Evolutionary conservation across 2,888 invertebrate genomes (phyloP).

Genomic region (Stenurella melanura): DNA sequence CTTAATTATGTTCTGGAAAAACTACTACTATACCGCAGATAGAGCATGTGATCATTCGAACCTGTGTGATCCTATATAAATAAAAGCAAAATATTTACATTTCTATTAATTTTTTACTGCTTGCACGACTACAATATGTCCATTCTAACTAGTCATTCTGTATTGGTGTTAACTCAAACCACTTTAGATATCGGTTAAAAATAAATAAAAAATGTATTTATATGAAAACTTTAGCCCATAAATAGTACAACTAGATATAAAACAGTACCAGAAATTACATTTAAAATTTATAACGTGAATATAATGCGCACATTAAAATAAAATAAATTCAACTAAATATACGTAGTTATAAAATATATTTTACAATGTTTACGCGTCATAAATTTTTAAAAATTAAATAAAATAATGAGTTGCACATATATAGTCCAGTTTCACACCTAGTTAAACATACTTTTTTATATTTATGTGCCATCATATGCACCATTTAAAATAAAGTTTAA

Average conservation of each 20-base stretch:
- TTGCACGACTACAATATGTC: too few species aligned
- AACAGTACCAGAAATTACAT: neutral
- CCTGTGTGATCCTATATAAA: too few species aligned
- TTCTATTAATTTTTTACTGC: too few species aligned
- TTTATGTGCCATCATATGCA: constrained; percentile 46
- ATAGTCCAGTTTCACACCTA: constrained; percentile 45
- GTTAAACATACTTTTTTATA: constrained; percentile 50
- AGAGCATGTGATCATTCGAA: too few species aligned
- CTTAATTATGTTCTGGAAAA: too few species aligned
- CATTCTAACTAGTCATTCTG: too few species aligned
- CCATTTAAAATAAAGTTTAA: constrained; percentile 47
- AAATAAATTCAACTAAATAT: constrained; percentile 28
- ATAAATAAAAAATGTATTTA: too few species aligned
- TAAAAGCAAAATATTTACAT: too few species aligned
- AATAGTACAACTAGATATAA: neutral
- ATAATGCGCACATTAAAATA: constrained; percentile 29
- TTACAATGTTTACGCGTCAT: constrained; percentile 46
- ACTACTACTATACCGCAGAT: too few species aligned
- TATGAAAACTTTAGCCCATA: neutral
- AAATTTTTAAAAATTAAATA: constrained; percentile 52
- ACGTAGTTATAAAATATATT: constrained; percentile 34
- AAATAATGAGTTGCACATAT: constrained; percentile 47
- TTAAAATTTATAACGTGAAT: neutral
- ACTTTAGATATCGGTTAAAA: too few species aligned
- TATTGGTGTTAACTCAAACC: too few species aligned